Conservation (phyloP, 2,888 invertebrate species). For the Polia nebulosa region DNA sequence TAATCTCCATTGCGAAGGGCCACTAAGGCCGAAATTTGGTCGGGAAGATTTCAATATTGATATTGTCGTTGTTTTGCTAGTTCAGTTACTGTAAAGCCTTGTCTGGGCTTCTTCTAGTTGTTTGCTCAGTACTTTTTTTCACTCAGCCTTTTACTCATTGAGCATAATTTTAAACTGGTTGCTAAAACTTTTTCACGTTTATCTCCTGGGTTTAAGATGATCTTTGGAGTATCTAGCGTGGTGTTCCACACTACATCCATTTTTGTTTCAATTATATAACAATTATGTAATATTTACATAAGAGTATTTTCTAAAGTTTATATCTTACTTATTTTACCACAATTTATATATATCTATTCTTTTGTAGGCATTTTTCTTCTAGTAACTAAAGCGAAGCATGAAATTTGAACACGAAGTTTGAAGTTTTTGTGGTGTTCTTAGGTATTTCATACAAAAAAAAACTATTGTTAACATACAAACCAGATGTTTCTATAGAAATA, state of each 20-base stretch:
- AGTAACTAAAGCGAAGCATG: neutral
- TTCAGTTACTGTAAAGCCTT: neutral
- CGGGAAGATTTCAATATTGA: no score
- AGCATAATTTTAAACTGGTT: neutral
- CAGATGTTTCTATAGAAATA: slow-evolving; percentile 26
- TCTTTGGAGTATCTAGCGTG: no score
- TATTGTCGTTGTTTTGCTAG: neutral
- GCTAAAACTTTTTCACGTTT: neutral
- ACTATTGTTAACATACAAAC: slow-evolving; percentile 20
- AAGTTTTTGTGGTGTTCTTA: slow-evolving; percentile 1
- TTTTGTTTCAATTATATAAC: no score
- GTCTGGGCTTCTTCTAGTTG: neutral
- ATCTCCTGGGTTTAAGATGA: neutral
- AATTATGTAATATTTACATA: no score
- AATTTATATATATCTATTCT: no score
- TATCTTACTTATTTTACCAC: neutral
- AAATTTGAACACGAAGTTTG: neutral
- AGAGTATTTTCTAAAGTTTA: neutral
- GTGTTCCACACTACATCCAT: no score
- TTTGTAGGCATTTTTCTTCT: no score
- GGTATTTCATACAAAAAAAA: slow-evolving; percentile 8
- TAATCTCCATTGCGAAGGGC: neutral
- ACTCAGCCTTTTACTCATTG: neutral
- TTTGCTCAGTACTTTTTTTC: neutral
- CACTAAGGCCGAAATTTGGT: no score